Evolutionary conservation across 92 coral and sea anemone species (phyloP), one percentile per base, ranked within the genome.

Genomic region (Micromussa lordhowensis): DNA sequence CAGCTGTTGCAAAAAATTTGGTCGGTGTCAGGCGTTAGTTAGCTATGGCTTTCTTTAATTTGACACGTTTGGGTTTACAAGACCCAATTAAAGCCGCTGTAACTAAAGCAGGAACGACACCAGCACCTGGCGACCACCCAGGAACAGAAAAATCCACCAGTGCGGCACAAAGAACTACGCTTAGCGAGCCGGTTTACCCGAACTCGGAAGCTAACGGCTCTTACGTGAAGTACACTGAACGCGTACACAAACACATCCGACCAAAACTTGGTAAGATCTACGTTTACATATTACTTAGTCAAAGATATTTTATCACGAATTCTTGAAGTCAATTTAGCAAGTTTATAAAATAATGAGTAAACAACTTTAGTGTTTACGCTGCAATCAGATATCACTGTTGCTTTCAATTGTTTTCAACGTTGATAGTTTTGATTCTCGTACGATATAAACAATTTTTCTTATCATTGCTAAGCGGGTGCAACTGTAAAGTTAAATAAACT

Each of bases 201-300:
- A 98, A 98, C 95, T 98, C 99, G 21, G 96, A 96, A 82, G 98
- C 99, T 28, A 94, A 93, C 73, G 98, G 99, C 30, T 98, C 99
- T 26, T 85, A 98, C 78, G 98, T 94, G 49, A 94, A 94, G 69
- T 98, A 98, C 92, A 96, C 99, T 19, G 78, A 92, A 74, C 92
- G 98, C 79, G 93, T 98, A 38, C 94, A 96, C 82, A 98, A 98
- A 82, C 98, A 98, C 93, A 96, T 94, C 70, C 89, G 99, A 61
- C 95, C 98, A 75, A 80, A 85, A 71, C 89, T 89, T 53, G 99
- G 99, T 98, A 88, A 82, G 92, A 51, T 68, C 35, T 82, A 0
- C 32, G 34, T 59, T 26, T 14, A 24, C 15, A 38, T n/a, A n/a
- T 76, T 38, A 28, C 36, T 21, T 1, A 44, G 51, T 44, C 51